phyloP scores from a whole-genome alignment of 2,113 vertebrate species.

The Corvus cornix region DNA sequence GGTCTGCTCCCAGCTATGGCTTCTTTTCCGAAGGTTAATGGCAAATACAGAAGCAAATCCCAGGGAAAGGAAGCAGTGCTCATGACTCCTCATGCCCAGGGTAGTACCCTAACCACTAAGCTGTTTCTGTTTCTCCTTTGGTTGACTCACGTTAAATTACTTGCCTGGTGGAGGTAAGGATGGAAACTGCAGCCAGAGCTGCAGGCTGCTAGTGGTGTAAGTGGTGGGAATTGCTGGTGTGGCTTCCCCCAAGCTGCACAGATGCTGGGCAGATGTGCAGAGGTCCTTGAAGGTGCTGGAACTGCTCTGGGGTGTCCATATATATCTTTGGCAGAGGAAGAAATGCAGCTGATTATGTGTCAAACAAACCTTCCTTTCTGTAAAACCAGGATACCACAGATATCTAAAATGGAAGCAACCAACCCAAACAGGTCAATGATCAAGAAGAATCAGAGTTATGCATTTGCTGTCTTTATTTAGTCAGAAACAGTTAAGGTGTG shows the following conservation, averaged over 20 bases:
- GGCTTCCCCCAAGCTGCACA: background rate
- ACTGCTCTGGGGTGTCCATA: background rate
- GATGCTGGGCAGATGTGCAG: background rate
- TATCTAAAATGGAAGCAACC: background rate
- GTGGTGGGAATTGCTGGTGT: rapidly evolving
- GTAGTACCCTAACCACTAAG: background rate
- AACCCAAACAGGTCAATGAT: background rate
- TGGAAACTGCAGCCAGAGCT: background rate
- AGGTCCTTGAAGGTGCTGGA: background rate
- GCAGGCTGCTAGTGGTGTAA: background rate
- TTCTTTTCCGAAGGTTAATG: background rate
- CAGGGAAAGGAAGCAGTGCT: background rate
- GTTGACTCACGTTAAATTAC: background rate
- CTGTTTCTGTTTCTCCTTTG: background rate
- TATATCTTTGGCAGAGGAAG: background rate
- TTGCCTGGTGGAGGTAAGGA: background rate
- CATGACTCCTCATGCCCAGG: no score
- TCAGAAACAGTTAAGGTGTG: background rate
- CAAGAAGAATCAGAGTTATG: background rate
- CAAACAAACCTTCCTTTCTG: background rate
- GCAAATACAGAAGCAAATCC: background rate
- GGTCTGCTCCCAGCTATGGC: background rate
- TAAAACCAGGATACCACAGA: background rate
- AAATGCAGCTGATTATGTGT: background rate
- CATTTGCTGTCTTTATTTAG: background rate